These are phyloP conservation scores for Globicephala melas DNA, from an alignment of 2,113 vertebrate genomes.

Conservation along the genomic window DNA sequence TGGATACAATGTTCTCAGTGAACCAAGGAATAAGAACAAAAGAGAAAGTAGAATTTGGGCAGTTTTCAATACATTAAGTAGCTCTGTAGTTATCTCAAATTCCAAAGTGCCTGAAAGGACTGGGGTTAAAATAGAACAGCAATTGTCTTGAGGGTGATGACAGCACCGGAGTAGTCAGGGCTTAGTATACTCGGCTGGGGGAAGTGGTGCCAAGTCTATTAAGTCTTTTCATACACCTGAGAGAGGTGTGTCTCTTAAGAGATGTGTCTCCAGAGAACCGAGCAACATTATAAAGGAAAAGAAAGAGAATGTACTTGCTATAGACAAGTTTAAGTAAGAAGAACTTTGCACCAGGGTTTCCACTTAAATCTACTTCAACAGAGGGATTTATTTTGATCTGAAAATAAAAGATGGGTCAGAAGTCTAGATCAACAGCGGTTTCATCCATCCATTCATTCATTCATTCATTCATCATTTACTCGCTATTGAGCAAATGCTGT, in stretches of 20 bases:
- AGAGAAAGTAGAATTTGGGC: constrained; percentile 59
- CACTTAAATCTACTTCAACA: not conserved
- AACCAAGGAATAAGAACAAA: constrained; percentile 72
- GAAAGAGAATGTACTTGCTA: not conserved
- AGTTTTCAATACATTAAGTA: constrained; percentile 65
- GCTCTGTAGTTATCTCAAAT: constrained; percentile 74
- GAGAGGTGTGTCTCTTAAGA: constrained; percentile 28
- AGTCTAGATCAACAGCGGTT: not conserved
- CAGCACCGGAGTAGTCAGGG: not conserved
- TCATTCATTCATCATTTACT: not conserved
- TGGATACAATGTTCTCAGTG: constrained; percentile 64
- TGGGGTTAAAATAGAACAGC: constrained; percentile 68
- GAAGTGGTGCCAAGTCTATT: constrained; percentile 26
- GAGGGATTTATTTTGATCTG: not conserved
- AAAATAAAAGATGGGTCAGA: not conserved
- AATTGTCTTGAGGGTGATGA: not conserved
- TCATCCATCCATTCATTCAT: not conserved
- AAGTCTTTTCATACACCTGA: constrained; percentile 36
- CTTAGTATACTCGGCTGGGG: not conserved
- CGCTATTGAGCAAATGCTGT: not conserved
- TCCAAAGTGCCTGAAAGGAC: constrained; percentile 71
- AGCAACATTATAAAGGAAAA: constrained; percentile 44
- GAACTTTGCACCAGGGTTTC: not conserved
- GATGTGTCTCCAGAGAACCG: constrained; percentile 57
- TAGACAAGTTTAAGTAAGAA: not conserved